Base-by-base conservation (phyloP, 2,797 vertebrate genomes). In the Myoxocephalus aenaeus region DNA sequence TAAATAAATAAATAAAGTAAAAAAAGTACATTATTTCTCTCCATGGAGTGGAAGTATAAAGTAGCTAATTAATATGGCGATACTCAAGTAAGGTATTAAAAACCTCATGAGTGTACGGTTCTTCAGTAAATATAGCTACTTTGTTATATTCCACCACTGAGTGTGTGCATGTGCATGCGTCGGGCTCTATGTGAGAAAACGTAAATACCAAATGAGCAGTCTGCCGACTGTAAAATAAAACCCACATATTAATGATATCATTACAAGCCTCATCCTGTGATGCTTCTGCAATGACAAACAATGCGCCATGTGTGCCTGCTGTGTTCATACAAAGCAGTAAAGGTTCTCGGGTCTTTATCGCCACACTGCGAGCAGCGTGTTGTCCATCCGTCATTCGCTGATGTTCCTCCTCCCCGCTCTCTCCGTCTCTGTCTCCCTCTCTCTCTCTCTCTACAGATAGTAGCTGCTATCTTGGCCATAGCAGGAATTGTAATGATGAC, bases 401-500 rank as follows among this genome's bases (percentile, higher is more conserved):
- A 75, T 70, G 62, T 65, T 34, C 75, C 51, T 48, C 32, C 59
- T 53, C 46, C 44, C 51, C 51, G 22, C 58, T 56, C 34, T 20
- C 54, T 61, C 50, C 25, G 25, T 58, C 40, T 7, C n/a, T n/a
- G n/a, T 36, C 44, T 56, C 51, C 22, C 59, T 57, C 34, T 20
- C 56, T 57, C 50, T 63, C 57, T 81, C 68, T 67, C 89, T 82
- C 22, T 62, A 38, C 93, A 99, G 97, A 99, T 99, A 12, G 97
- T 99, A 85, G 98, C 98, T 44, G 97, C 97, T 94, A 99, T 99
- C 95, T 96, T 99, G 82, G 98, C 98, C 83, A 99, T 99, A 70
- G 97, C 98, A 36, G 98, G 98, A 81, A 99, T 99, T 22, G 98
- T 99, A 86, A 99, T 99, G 98, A 97, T 98, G 96, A 99, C 98